A percentile compares a stretch with the other conserved stretches of the same genome.
phyloP scores from a whole-genome alignment of 2,797 vertebrate genomes.

The Muscicapa comitata region DNA sequence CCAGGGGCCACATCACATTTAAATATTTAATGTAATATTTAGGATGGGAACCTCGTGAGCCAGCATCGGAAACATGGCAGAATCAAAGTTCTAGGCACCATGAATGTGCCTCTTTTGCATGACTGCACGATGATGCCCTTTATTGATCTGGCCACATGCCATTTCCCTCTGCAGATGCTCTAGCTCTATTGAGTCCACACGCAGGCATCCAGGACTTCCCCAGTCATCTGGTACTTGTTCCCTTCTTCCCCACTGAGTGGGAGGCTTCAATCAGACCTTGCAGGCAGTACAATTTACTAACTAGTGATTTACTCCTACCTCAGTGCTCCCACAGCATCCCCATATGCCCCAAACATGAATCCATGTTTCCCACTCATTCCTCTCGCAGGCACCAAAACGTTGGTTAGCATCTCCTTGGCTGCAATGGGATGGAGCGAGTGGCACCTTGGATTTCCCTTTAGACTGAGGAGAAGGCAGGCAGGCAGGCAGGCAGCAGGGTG shows the following conservation, averaged over 20 bases:
- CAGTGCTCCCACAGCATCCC: not conserved
- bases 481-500: not conserved
- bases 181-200: not conserved
- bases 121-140: not conserved
- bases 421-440: not conserved
- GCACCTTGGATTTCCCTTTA: not conserved
- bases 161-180: not conserved
- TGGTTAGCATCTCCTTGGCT: not conserved
- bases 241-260: not conserved
- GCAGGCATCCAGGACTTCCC: not conserved
- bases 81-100: not conserved
- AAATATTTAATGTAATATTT: not conserved
- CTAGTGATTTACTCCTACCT: constrained; percentile 10
- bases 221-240: not conserved
- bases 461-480: not conserved
- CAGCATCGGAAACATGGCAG: not conserved
- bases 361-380: not conserved
- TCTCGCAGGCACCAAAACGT: not conserved
- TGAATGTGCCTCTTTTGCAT: not conserved
- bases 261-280: not conserved
- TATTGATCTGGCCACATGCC: not conserved
- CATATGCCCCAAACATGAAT: not conserved
- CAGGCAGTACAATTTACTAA: not conserved
- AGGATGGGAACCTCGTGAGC: not conserved
- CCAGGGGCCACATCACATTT: not conserved